Conservation (phyloP, 1,140 invertebrate genomes). For the Samia ricini region DNA sequence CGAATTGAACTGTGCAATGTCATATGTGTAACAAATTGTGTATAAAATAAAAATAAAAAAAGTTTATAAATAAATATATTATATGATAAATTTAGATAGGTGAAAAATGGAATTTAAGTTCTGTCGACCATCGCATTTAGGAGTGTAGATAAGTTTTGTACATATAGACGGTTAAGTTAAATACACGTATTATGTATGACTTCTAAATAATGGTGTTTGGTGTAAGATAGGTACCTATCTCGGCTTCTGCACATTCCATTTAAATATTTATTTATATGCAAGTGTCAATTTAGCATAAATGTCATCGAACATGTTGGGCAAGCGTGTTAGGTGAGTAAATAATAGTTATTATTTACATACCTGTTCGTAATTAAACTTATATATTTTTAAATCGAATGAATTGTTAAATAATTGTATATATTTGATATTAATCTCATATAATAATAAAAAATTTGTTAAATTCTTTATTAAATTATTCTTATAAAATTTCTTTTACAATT, state of each 20-base stretch:
- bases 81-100: conserved; percentile 62
- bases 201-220: conserved; percentile 72
- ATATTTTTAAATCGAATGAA: background rate
- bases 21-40: conserved; percentile 64
- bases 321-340: conserved; percentile 34
- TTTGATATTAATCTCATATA: background rate
- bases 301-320: conserved; percentile 35
- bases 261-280: conserved; percentile 73
- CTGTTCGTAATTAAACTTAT: background rate
- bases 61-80: conserved; percentile 37
- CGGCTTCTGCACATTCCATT: conserved; percentile 63
- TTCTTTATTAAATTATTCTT: background rate
- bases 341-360: background rate
- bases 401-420: background rate
- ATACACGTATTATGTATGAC: conserved; percentile 53
- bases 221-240: conserved; percentile 73
- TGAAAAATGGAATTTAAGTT: conserved; percentile 69
- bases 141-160: conserved; percentile 62
- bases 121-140: conserved; percentile 65
- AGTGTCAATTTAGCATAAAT: conserved; percentile 70
- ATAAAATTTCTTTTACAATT: background rate
- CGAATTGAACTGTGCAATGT: conserved; percentile 69
- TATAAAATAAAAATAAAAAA: conserved; percentile 49
- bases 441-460: background rate
- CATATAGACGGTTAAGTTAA: conserved; percentile 66